Base-by-base conservation (phyloP, 2,113 vertebrate species). In the Turdus rufiventris region DNA sequence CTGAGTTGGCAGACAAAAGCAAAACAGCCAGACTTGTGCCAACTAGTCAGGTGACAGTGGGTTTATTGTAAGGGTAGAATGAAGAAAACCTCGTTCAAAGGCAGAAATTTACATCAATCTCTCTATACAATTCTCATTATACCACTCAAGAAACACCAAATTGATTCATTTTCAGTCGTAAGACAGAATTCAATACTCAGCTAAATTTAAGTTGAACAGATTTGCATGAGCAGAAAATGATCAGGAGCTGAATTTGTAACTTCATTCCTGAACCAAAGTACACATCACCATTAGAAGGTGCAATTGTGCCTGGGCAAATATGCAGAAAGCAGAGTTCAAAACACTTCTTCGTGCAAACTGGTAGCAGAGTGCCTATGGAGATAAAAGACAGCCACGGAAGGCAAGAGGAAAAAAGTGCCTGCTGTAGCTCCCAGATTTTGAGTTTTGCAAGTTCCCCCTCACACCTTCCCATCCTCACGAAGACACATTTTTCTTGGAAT, bases 1-100 rank as follows among this genome's bases (percentile, higher is more conserved):
- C 81, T 47, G 70, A 57, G 75, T 14, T 95, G 87, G 89, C 88
- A 95, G 75, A 85, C 72, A 96, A 86, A 93, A 96, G 90, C 89
- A 51, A 40, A 96, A 58, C 74, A 91, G 88, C 50, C 93, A 96
- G 78, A 85, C 67, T 85, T 60, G 65, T 75, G 73, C 95, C 94
- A 84, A 70, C 93, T 84, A 95, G 85, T 84, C 74, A 88, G 70
- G 62, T 94, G 91, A 82, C 88, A 94, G 88, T 62, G 87, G n/a
- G 42, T 47, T 88, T 83, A 20, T 54, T 82, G 31, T 66, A 93
- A 80, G 53, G 40, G 86, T 5, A 60, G 12, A 73, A 48, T 63
- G 56, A 91, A 87, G 62, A 95, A 89, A 91, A 71, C 5, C 36
- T 68, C 6, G 7, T 77, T 74, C 62, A 77, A 67, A 88, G 60